Evolutionary conservation across 2,888 invertebrate species (phyloP).

Genomic region (Zhuqinia jingwanae): DNA sequence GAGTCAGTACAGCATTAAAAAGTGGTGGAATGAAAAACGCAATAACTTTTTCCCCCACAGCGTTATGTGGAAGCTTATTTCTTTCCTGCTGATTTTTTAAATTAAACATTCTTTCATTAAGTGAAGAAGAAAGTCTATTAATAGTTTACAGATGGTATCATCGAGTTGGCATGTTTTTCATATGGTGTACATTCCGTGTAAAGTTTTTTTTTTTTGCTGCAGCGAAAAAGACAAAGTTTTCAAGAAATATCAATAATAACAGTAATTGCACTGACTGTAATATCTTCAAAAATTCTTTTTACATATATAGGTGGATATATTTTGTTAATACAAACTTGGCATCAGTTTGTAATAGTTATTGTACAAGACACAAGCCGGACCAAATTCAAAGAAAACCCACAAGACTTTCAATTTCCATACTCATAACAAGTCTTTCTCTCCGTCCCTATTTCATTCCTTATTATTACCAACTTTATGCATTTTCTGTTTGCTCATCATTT

Average conservation of each 20-base stretch:
- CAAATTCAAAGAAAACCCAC: too few species aligned
- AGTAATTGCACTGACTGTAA: too few species aligned
- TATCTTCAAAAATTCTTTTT: too few species aligned
- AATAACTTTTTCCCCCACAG: slow-evolving; percentile 28
- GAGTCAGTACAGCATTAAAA: slow-evolving; percentile 9
- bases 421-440: slow-evolving; percentile 43
- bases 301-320: too few species aligned
- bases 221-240: slow-evolving; percentile 43
- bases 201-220: slow-evolving; percentile 40
- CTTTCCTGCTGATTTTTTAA: slow-evolving; percentile 62
- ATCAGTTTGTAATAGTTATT: too few species aligned
- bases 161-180: not conserved
- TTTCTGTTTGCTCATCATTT: slow-evolving; percentile 55
- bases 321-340: too few species aligned
- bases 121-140: slow-evolving; percentile 49
- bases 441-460: slow-evolving; percentile 18
- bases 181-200: slow-evolving; percentile 10
- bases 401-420: slow-evolving; percentile 17
- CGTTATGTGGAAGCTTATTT: slow-evolving; percentile 3
- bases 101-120: slow-evolving; percentile 60
- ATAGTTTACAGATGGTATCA: slow-evolving; percentile 52
- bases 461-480: slow-evolving; percentile 26
- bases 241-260: not conserved
- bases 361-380: too few species aligned
- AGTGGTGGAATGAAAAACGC: slow-evolving; percentile 8